A percentile compares a stretch with the other conserved stretches of the same genome.
Conservation (phyloP, 1,140 invertebrate genomes). For the Cotesia chilonis region DNA sequence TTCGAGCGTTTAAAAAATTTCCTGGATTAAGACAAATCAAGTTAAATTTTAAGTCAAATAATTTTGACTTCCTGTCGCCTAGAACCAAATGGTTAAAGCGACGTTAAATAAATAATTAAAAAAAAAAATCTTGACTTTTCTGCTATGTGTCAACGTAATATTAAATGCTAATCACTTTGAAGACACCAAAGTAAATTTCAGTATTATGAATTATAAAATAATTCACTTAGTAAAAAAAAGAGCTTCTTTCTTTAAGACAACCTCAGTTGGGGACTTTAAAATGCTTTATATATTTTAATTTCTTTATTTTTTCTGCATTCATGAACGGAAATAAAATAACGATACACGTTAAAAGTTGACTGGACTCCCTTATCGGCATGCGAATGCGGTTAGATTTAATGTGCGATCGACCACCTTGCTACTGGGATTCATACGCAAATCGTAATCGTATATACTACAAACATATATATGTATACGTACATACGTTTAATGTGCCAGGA, state of each 20-base stretch:
- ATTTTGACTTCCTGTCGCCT: no score
- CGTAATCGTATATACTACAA: constrained; percentile 35
- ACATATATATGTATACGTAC: neutral
- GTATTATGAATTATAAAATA: no score
- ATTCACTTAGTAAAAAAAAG: no score
- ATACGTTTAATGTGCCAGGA: neutral
- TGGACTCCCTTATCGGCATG: constrained; percentile 54
- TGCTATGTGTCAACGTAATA: no score
- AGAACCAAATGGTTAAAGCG: no score
- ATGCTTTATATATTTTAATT: constrained; percentile 6
- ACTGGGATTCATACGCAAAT: constrained; percentile 55
- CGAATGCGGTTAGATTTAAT: constrained; percentile 58
- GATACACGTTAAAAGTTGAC: neutral
- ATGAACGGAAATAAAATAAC: neutral
- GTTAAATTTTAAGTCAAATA: no score
- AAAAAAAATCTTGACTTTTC: no score
- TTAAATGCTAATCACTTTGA: no score
- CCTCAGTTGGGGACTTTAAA: constrained; percentile 40
- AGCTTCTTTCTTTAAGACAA: constrained; percentile 29
- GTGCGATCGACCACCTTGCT: constrained; percentile 53
- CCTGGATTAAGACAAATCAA: no score
- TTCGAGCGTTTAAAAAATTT: no score
- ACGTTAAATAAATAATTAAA: no score
- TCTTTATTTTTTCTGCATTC: constrained; percentile 21
- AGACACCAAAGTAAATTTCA: no score